Conservation (phyloP, 2,888 invertebrate genomes). For the Chrysodeixis includens region DNA sequence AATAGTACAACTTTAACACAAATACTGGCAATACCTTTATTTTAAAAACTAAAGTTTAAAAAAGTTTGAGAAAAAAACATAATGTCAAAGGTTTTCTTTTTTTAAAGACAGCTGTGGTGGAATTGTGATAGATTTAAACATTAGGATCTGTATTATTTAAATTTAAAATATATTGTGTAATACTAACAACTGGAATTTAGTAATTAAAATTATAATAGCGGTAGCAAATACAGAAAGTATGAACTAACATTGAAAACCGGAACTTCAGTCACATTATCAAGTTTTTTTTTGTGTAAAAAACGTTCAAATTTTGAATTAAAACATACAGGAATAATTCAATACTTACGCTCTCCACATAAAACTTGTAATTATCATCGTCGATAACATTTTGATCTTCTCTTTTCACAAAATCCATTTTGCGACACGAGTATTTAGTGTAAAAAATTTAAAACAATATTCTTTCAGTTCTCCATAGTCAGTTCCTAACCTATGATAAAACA, state of each 20-base stretch:
- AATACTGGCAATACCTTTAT: too few species aligned
- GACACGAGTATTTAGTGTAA: constrained; percentile 20
- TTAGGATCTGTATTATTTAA: background rate
- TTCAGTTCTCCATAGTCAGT: constrained; percentile 61
- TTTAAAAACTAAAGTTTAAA: too few species aligned
- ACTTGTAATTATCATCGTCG: constrained; percentile 81
- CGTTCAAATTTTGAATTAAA: constrained; percentile 49
- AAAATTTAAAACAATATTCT: constrained; percentile 48
- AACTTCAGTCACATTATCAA: constrained; percentile 41
- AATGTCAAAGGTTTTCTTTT: background rate
- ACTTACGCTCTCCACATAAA: constrained; percentile 83
- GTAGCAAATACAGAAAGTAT: constrained; percentile 20
- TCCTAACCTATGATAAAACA: constrained; percentile 75
- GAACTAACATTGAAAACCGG: constrained; percentile 45
- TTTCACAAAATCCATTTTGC: constrained; percentile 83
- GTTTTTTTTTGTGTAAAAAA: constrained; percentile 52
- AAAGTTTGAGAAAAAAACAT: too few species aligned
- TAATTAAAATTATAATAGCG: constrained; percentile 7
- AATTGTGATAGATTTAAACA: background rate
- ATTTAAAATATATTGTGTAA: background rate
- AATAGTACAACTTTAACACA: background rate
- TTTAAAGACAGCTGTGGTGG: background rate
- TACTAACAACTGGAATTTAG: background rate
- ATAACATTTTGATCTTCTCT: constrained; percentile 79
- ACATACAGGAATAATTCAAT: constrained; percentile 13